Evolutionary conservation across 2,888 invertebrate genomes (phyloP).

Genomic region (Papilio protenor): DNA sequence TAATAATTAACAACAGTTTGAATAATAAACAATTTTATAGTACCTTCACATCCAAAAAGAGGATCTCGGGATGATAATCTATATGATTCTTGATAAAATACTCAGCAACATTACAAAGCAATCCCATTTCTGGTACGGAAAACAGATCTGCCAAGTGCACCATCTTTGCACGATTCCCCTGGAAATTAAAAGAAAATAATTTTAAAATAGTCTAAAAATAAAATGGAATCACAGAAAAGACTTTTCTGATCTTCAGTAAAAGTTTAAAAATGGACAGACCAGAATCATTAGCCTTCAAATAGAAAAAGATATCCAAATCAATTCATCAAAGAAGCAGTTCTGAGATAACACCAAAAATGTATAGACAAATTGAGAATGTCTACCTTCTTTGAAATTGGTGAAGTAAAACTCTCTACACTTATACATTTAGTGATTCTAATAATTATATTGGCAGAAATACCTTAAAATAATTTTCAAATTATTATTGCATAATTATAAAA

Average conservation of each 20-base stretch:
- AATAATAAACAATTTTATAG: conserved; percentile 19
- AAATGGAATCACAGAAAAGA: background rate
- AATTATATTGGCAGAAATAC: no score
- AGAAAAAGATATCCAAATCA: background rate
- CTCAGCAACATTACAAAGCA: conserved; percentile 96
- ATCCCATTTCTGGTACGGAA: conserved; percentile 97
- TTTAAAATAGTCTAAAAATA: background rate
- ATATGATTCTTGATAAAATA: conserved; percentile 95
- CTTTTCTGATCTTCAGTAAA: background rate
- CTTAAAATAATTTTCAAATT: no score
- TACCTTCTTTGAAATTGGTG: background rate
- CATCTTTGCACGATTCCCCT: conserved; percentile 89
- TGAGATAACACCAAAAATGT: background rate
- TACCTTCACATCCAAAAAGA: conserved; percentile 97
- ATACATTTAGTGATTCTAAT: conserved; percentile 16
- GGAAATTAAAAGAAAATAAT: conserved; percentile 53
- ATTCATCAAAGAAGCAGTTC: background rate
- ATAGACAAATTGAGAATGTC: background rate
- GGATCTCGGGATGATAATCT: conserved; percentile 97
- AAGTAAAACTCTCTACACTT: background rate
- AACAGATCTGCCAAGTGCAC: conserved; percentile 98
- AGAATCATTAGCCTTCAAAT: background rate
- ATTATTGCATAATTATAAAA: no score
- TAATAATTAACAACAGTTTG: background rate
- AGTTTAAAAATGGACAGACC: background rate